Conservation (phyloP, 2,113 vertebrate genomes). For the Anthoscopus minutus region DNA sequence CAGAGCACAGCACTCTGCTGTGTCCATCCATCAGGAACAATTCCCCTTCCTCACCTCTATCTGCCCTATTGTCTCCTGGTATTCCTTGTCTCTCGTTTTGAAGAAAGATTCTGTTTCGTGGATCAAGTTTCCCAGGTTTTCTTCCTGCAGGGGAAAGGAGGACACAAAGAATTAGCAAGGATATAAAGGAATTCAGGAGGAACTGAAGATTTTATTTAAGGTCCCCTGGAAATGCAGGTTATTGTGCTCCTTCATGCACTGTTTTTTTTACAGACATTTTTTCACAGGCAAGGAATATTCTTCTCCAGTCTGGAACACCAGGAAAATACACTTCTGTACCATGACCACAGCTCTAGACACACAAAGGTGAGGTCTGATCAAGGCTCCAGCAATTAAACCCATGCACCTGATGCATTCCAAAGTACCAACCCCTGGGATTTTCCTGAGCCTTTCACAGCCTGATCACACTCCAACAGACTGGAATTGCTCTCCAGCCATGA, state of each 20-base stretch:
- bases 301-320: neutral
- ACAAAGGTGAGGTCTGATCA: neutral
- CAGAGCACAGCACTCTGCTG: rapidly evolving
- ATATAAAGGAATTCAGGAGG: neutral
- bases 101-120: conserved; percentile 94
- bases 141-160: conserved; percentile 75
- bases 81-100: conserved; percentile 93
- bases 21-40: neutral
- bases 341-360: neutral
- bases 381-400: neutral
- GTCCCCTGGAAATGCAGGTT: neutral
- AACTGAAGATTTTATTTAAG: neutral
- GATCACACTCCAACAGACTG: neutral
- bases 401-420: neutral
- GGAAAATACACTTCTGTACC: neutral
- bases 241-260: neutral
- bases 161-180: neutral
- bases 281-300: neutral
- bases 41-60: conserved; percentile 82
- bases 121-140: conserved; percentile 91
- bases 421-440: neutral
- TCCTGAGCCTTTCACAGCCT: neutral
- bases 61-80: conserved; percentile 94
- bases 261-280: neutral
- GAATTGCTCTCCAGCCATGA: neutral